Evolutionary conservation across 2,888 invertebrate genomes (phyloP).

Genomic region (Pterostichus madidus): DNA sequence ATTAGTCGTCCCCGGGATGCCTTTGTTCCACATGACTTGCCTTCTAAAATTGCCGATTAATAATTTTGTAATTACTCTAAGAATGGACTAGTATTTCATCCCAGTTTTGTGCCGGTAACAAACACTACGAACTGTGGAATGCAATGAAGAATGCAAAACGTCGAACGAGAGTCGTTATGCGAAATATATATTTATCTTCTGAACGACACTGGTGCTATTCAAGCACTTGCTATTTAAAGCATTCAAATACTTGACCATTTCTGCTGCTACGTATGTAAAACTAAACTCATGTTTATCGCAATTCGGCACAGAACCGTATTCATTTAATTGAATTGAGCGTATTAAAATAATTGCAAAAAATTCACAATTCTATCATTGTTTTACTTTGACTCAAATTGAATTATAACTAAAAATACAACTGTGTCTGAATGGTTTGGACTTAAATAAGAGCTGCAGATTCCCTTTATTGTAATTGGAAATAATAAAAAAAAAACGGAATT

Average conservation of each 20-base stretch:
- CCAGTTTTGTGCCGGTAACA: background rate
- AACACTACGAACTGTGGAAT: background rate
- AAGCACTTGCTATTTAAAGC: conserved; percentile 35
- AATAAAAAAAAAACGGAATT: no score
- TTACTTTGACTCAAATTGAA: no score
- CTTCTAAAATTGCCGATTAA: conserved; percentile 60
- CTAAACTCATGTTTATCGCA: conserved; percentile 29
- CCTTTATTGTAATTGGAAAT: no score
- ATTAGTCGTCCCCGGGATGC: conserved; percentile 59
- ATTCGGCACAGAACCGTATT: background rate
- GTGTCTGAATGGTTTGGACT: no score
- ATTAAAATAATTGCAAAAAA: no score
- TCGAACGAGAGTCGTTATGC: background rate
- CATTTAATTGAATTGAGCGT: background rate
- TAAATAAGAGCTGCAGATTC: no score
- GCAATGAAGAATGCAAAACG: conserved; percentile 18
- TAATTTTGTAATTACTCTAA: conserved; percentile 63
- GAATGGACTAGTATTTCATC: conserved; percentile 36
- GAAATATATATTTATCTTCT: conserved; percentile 28
- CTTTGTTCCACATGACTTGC: conserved; percentile 65
- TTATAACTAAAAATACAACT: no score
- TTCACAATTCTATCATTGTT: no score
- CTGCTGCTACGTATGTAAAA: background rate
- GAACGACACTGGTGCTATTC: background rate
- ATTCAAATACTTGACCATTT: conserved; percentile 41